phyloP scores from a whole-genome alignment of 2,113 vertebrate genomes.

The Carassius carassius region DNA sequence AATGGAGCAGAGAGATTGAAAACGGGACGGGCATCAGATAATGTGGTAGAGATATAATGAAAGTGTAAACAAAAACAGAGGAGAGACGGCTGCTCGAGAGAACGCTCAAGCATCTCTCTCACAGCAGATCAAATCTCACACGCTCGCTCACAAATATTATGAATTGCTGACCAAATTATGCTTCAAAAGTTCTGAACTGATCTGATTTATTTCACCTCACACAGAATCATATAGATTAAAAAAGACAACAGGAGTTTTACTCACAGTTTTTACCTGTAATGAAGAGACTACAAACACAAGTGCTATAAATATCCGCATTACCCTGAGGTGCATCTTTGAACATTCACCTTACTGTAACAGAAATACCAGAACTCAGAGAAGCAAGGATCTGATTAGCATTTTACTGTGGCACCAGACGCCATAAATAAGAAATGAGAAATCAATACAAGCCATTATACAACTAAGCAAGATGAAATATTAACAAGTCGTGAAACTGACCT shows the following conservation, averaged over 20 bases:
- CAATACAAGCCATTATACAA: conserved; percentile 74
- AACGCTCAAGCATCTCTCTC: conserved; percentile 72
- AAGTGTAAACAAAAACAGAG: conserved; percentile 86
- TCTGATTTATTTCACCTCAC: conserved; percentile 52
- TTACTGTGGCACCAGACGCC: conserved; percentile 68
- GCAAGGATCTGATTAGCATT: conserved; percentile 65
- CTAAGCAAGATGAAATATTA: conserved; percentile 75
- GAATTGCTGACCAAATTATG: conserved; percentile 78
- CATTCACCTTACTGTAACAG: conserved; percentile 19
- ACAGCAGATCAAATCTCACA: conserved; percentile 60
- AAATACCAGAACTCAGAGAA: not conserved
- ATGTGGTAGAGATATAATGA: conserved; percentile 82
- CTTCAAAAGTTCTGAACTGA: conserved; percentile 64
- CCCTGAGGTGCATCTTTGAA: not conserved
- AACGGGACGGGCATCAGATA: conserved; percentile 83
- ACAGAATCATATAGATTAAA: not conserved
- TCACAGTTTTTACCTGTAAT: not conserved
- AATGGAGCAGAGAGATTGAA: conserved; percentile 81
- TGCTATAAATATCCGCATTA: not conserved
- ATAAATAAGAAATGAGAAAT: conserved; percentile 80
- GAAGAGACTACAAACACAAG: not conserved
- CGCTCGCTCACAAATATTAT: conserved; percentile 72
- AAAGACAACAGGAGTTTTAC: not conserved
- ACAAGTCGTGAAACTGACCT: conserved; percentile 74
- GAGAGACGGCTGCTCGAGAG: conserved; percentile 70